These are phyloP conservation scores for Regulus satrapa DNA, from an alignment of 2,113 vertebrate species.

Conservation along the genomic window DNA sequence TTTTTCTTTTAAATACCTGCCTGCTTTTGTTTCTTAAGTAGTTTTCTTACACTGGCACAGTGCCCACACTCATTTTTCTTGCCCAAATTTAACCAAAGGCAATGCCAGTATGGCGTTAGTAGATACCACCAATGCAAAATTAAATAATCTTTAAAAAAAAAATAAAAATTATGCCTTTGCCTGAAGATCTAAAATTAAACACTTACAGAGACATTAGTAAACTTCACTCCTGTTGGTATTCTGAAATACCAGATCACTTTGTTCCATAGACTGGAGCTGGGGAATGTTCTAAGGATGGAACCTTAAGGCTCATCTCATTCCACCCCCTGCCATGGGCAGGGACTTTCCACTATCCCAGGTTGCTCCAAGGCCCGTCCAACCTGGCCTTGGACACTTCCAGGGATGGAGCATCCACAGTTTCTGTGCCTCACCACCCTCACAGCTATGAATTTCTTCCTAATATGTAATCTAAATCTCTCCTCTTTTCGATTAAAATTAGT, in stretches of 20 bases:
- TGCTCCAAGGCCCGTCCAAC: rapidly evolving
- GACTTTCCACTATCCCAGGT: rapidly evolving
- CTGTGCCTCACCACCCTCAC: rapidly evolving
- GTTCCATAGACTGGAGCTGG: rapidly evolving
- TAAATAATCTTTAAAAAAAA: not conserved
- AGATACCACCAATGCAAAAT: not conserved
- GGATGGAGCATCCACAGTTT: not conserved
- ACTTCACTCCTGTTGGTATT: not conserved
- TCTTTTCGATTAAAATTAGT: not conserved
- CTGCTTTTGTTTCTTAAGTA: not conserved
- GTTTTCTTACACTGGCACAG: not conserved
- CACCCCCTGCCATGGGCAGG: not conserved
- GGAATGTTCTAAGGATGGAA: not conserved
- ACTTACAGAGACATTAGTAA: not conserved
- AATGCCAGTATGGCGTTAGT: not conserved
- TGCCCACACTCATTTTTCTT: not conserved
- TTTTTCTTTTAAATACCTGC: not conserved
- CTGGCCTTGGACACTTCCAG: not conserved
- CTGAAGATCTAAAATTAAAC: not conserved
- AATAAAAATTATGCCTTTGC: not conserved
- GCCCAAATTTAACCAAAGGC: not conserved
- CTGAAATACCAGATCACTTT: not conserved
- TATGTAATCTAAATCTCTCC: not conserved
- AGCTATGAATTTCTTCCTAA: not conserved
- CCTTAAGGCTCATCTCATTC: too few relatives aligned